These are phyloP conservation scores for Oppia nitens DNA, from an alignment of 1,140 invertebrate species.

Conservation along the genomic window DNA sequence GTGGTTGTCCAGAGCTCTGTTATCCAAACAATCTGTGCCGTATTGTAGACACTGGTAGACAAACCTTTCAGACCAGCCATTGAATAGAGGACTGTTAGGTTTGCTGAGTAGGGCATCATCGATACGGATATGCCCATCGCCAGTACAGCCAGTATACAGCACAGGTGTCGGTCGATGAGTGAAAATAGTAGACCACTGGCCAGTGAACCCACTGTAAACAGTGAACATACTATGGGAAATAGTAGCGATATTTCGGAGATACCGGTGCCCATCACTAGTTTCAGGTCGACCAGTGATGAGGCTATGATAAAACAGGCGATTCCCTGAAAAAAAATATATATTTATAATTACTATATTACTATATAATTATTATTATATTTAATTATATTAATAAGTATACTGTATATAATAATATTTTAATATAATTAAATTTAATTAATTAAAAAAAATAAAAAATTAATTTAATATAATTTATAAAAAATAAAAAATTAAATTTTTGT, in stretches of 20 bases:
- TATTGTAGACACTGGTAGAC: background rate
- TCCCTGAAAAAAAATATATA: too few relatives aligned
- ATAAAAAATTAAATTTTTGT: too few relatives aligned
- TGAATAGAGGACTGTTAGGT: background rate
- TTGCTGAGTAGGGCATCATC: background rate
- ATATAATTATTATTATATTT: too few relatives aligned
- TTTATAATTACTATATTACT: too few relatives aligned
- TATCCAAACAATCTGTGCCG: background rate
- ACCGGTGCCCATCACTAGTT: background rate
- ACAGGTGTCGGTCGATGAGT: background rate
- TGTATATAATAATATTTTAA: background rate
- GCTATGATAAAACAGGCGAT: background rate
- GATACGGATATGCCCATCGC: background rate
- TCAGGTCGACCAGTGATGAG: background rate
- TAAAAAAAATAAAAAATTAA: too few relatives aligned
- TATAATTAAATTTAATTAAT: too few relatives aligned
- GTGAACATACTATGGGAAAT: background rate
- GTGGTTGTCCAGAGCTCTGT: background rate
- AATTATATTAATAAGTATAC: too few relatives aligned
- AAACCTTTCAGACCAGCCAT: background rate
- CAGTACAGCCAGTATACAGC: background rate
- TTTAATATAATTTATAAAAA: too few relatives aligned
- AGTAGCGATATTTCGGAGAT: background rate
- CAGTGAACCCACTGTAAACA: background rate
- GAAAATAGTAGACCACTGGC: background rate